Evolutionary conservation across 2,113 vertebrate genomes (phyloP).

Genomic region (Egretta garzetta): DNA sequence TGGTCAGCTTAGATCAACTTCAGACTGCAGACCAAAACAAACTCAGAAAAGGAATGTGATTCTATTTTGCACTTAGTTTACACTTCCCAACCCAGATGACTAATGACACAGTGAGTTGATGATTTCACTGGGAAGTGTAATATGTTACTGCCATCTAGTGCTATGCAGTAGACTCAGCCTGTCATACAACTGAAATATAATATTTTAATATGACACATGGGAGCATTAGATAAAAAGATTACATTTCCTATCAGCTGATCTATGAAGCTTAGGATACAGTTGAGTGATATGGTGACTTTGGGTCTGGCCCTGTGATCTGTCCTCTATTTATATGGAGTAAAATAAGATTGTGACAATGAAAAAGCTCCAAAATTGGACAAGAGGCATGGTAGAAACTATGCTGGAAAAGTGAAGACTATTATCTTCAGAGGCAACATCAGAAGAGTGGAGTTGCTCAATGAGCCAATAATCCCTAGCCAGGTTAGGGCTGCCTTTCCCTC

Average conservation of each 20-base stretch:
- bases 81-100: background rate
- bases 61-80: background rate
- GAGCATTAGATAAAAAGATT: background rate
- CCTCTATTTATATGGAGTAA: background rate
- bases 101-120: background rate
- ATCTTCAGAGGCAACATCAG: background rate
- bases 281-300: background rate
- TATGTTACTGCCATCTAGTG: constrained; percentile 64
- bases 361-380: background rate
- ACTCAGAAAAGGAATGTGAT: background rate
- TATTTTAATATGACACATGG: accelerated
- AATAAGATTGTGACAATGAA: background rate
- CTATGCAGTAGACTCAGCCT: background rate
- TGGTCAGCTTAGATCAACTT: background rate
- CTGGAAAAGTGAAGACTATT: background rate
- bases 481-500: background rate
- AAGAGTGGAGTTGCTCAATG: background rate
- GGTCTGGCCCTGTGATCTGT: background rate
- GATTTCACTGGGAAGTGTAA: background rate
- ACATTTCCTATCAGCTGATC: background rate
- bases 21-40: background rate
- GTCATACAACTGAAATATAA: accelerated
- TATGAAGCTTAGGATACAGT: background rate
- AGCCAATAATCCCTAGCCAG: background rate
- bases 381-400: background rate